Evolutionary conservation across 2,797 vertebrate genomes (phyloP).

Genomic region (Pantherophis alleghaniensis): DNA sequence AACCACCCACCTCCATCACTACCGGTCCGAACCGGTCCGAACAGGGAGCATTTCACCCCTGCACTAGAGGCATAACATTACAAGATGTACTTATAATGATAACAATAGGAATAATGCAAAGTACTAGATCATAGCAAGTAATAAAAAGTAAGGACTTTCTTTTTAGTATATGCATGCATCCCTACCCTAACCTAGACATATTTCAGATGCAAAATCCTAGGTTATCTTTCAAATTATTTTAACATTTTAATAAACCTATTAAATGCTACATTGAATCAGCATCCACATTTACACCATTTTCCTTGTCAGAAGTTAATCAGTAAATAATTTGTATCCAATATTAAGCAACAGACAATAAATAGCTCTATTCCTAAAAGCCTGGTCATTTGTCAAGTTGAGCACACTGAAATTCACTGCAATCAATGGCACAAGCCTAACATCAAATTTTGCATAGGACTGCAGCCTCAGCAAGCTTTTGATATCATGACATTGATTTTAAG

Average conservation of each 20-base stretch:
- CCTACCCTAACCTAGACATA: background rate
- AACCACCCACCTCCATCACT: too few relatives aligned
- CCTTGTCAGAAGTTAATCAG: background rate
- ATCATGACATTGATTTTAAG: slow-evolving; percentile 38
- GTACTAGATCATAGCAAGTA: background rate
- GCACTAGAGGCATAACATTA: background rate
- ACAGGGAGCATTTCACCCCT: too few relatives aligned
- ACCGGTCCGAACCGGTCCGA: too few relatives aligned
- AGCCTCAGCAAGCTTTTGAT: background rate
- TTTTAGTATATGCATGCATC: background rate
- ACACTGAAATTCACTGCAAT: background rate
- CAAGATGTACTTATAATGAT: background rate
- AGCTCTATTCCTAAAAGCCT: background rate
- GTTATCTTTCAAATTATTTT: background rate
- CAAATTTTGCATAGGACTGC: background rate
- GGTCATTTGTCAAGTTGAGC: background rate
- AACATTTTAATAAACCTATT: background rate
- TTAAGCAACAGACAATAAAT: background rate
- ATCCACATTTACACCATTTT: background rate
- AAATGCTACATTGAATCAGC: background rate
- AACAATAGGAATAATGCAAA: background rate
- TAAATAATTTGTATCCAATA: background rate
- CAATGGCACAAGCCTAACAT: background rate
- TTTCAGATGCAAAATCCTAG: background rate
- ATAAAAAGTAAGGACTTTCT: background rate